Conservation (phyloP, 2,888 invertebrate species). For the Portevinia maculata region DNA sequence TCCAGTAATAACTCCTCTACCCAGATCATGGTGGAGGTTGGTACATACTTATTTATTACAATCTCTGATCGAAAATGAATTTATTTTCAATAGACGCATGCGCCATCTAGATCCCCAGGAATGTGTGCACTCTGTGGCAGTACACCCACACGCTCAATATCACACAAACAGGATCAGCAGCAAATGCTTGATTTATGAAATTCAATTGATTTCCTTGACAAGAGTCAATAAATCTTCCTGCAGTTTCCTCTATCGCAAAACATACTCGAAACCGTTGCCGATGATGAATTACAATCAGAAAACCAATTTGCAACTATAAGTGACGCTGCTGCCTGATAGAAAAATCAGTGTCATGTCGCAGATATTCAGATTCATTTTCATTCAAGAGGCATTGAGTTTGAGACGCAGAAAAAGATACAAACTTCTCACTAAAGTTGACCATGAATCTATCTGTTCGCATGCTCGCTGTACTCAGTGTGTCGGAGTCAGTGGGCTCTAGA, state of each 20-base stretch:
- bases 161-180: constrained; percentile 1
- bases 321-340: constrained; percentile 3
- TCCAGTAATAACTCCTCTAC: not conserved
- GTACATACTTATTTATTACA: too few species aligned
- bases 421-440: constrained; percentile 52
- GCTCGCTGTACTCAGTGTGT: not conserved
- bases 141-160: constrained; percentile 17
- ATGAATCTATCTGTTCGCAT: constrained; percentile 39
- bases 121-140: not conserved
- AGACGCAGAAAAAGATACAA: not conserved
- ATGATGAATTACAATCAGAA: constrained; percentile 24
- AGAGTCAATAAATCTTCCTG: constrained; percentile 7
- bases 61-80: constrained; percentile 5
- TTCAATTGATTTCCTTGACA: constrained; percentile 16
- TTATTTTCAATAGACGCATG: constrained; percentile 8
- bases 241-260: not conserved
- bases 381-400: constrained; percentile 2
- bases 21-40: not conserved
- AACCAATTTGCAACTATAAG: constrained; percentile 11
- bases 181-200: constrained; percentile 26
- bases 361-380: constrained; percentile 48
- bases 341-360: constrained; percentile 39
- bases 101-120: constrained; percentile 2
- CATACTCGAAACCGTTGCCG: not conserved
- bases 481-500: constrained; percentile 29